phyloP scores from a whole-genome alignment of 2,113 vertebrate genomes.

The Lathamus discolor region DNA sequence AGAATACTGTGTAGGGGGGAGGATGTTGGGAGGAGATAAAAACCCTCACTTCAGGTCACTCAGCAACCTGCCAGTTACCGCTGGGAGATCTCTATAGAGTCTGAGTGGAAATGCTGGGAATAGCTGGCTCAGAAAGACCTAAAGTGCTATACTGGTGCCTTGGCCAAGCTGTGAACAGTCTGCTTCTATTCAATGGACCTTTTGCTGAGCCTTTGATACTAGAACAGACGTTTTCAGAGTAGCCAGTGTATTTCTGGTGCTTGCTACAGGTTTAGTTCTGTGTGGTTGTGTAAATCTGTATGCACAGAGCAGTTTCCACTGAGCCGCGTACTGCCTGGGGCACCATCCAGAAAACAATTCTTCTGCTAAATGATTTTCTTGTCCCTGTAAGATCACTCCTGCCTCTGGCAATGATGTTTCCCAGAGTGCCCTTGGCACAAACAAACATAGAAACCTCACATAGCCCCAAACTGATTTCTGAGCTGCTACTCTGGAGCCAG shows the following conservation, averaged over 20 bases:
- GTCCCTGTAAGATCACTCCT: not conserved
- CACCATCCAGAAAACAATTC: slow-evolving; percentile 12
- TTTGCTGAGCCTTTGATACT: not conserved
- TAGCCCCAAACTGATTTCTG: not conserved
- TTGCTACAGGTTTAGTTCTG: not conserved
- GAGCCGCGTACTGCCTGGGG: not conserved
- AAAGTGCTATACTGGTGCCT: not conserved
- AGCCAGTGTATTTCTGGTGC: not conserved
- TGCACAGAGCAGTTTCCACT: not conserved
- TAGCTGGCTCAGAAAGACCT: not conserved
- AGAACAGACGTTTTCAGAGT: not conserved
- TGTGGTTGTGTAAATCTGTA: not conserved
- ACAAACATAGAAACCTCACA: not conserved
- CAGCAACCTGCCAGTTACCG: not conserved
- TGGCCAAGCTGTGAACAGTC: not conserved
- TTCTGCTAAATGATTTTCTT: slow-evolving; percentile 27
- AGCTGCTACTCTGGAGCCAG: not conserved
- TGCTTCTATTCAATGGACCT: not conserved
- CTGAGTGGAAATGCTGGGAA: not conserved
- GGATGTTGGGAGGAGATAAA: not conserved
- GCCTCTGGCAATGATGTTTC: slow-evolving; percentile 18
- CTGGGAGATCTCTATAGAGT: not conserved
- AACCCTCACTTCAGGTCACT: not conserved
- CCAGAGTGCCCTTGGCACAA: slow-evolving; percentile 7
- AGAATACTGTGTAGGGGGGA: not conserved